Evolutionary conservation across 2,888 invertebrate species (phyloP).

Genomic region (Lithophane leautieri): DNA sequence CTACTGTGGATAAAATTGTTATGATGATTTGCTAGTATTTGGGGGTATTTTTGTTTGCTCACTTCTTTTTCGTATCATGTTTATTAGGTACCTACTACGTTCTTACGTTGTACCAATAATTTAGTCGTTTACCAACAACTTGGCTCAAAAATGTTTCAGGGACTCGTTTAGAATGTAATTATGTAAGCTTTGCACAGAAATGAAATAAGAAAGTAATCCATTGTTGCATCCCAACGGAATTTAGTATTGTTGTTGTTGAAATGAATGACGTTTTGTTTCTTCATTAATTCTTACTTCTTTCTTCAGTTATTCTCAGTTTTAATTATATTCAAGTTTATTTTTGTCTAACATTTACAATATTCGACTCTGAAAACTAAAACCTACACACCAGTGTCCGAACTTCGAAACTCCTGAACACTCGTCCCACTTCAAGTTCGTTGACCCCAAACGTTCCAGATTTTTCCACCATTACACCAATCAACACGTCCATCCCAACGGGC

Average conservation of each 20-base stretch:
- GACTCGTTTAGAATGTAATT: not conserved
- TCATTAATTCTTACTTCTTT: not conserved
- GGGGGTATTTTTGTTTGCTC: not conserved
- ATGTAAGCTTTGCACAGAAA: not conserved
- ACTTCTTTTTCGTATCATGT: not conserved
- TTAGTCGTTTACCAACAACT: not conserved
- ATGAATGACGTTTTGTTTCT: not conserved
- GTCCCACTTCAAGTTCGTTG: not conserved
- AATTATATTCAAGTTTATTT: not conserved
- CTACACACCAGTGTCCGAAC: not conserved
- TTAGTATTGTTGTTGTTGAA: not conserved
- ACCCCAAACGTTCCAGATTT: constrained; percentile 35
- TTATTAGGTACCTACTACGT: constrained; percentile 1
- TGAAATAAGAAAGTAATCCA: not conserved
- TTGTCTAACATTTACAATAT: not conserved
- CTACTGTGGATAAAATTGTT: constrained; percentile 3
- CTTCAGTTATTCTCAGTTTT: not conserved
- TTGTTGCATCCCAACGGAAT: not conserved
- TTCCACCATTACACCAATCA: constrained; percentile 22
- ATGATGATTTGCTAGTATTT: constrained; percentile 31
- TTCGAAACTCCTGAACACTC: not conserved
- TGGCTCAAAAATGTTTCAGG: not conserved
- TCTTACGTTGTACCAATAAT: not conserved
- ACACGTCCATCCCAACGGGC: constrained; percentile 41
- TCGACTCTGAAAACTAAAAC: not conserved